Percentiles rank a stretch among this genome's conserved stretches.
Evolutionary conservation across 2,113 vertebrate species (phyloP).

Genomic region (Galemys pyrenaicus): DNA sequence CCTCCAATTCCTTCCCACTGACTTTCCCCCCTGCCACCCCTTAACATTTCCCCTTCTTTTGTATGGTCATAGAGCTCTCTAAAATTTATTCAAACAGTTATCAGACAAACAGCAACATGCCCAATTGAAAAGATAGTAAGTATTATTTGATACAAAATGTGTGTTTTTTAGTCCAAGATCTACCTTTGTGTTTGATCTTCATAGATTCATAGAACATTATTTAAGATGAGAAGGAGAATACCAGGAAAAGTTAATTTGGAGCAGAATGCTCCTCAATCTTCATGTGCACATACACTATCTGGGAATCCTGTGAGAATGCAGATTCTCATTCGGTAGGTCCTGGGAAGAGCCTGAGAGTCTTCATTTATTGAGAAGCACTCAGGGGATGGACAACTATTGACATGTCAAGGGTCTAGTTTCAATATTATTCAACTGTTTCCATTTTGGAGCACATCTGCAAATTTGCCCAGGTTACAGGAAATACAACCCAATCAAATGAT

Average conservation of each 20-base stretch:
- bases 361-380: neutral
- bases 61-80: neutral
- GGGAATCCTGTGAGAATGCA: neutral
- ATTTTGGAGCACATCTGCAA: neutral
- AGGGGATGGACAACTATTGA: neutral
- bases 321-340: neutral
- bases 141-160: neutral
- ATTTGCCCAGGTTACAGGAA: neutral
- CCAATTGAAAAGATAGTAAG: neutral
- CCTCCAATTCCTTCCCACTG: neutral
- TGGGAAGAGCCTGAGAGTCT: neutral
- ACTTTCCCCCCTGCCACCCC: neutral
- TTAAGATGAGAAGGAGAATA: neutral
- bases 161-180: neutral
- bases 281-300: neutral
- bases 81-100: neutral
- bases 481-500: neutral
- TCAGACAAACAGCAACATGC: slow-evolving; percentile 14
- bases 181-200: slow-evolving; percentile 3
- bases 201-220: neutral
- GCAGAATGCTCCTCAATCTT: neutral
- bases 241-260: neutral
- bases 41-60: neutral
- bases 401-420: neutral
- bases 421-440: neutral